Conservation (phyloP, 2,113 vertebrate genomes). For the Prunella fulvescens region DNA sequence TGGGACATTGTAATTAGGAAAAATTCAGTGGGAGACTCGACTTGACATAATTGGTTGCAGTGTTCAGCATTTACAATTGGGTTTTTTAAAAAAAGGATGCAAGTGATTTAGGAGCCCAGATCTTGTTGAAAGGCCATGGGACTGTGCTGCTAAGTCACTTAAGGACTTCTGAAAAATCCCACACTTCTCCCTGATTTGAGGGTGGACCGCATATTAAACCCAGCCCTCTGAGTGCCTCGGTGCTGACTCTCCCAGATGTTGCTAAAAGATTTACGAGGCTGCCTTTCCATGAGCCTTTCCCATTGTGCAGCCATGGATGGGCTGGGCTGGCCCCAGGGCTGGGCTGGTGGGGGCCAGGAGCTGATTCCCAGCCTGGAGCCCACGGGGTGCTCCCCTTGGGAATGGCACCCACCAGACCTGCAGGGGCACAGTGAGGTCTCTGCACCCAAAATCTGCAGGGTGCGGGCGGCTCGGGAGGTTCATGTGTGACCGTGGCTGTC, state of each 20-base stretch:
- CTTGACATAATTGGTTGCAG: background rate
- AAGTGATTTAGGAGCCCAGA: slow-evolving; percentile 37
- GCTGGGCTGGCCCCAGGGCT: background rate
- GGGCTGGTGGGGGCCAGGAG: background rate
- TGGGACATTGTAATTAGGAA: background rate
- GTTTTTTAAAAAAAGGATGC: background rate
- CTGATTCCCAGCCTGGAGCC: background rate
- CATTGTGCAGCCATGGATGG: background rate
- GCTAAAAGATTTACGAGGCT: background rate
- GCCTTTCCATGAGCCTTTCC: background rate
- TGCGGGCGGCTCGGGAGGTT: background rate
- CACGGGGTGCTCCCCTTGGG: rapidly evolving
- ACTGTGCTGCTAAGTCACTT: slow-evolving; percentile 42
- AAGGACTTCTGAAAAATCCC: slow-evolving; percentile 55
- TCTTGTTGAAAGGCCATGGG: slow-evolving; percentile 18
- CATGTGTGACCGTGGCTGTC: background rate
- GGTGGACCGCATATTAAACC: slow-evolving; percentile 27
- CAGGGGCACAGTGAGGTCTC: background rate
- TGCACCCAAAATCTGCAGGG: background rate
- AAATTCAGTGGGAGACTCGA: background rate
- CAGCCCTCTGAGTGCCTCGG: background rate
- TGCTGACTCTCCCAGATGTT: slow-evolving; percentile 38
- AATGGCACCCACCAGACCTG: background rate
- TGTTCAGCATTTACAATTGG: background rate
- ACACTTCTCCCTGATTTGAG: slow-evolving; percentile 40